These are phyloP conservation scores for Cliona cf. orientalis DNA, from an alignment of 37 sponge, comb jelly and placozoan genomes.

Conservation along the genomic window DNA sequence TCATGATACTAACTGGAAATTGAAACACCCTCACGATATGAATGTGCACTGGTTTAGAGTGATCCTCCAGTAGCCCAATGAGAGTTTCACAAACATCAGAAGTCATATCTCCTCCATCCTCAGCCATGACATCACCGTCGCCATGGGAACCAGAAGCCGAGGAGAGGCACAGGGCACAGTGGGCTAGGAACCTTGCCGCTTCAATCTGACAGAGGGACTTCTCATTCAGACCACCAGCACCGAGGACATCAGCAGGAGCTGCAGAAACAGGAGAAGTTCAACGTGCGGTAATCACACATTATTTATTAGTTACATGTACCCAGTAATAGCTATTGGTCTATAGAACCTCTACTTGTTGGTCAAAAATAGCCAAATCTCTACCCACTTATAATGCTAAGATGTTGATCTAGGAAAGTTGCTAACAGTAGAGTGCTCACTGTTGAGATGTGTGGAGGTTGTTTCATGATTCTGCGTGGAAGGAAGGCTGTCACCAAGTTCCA, in stretches of 20 bases:
- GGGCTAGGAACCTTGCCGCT: constrained; percentile 23
- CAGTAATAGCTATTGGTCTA: neutral
- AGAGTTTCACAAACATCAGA: neutral
- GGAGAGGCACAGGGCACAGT: neutral
- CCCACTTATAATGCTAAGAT: too few relatives aligned
- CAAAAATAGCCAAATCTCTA: too few relatives aligned
- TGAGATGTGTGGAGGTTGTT: neutral
- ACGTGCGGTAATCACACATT: too few relatives aligned
- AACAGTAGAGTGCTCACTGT: too few relatives aligned
- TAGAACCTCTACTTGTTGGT: neutral
- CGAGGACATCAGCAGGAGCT: constrained; percentile 13
- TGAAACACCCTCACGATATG: constrained; percentile 19
- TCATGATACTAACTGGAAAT: too few relatives aligned
- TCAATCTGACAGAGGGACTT: constrained; percentile 12
- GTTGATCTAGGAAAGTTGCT: too few relatives aligned
- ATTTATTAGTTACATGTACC: neutral
- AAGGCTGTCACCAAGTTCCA: constrained; percentile 2
- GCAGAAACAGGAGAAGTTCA: neutral
- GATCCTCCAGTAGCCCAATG: neutral
- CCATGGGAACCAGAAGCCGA: neutral
- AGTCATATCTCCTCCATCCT: neutral
- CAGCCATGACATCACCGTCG: neutral
- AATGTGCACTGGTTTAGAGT: constrained; percentile 14
- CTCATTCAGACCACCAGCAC: neutral
- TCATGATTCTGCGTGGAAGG: constrained; percentile 2